phyloP scores from a whole-genome alignment of 2,797 vertebrate species.

The Tenualosa ilisha region DNA sequence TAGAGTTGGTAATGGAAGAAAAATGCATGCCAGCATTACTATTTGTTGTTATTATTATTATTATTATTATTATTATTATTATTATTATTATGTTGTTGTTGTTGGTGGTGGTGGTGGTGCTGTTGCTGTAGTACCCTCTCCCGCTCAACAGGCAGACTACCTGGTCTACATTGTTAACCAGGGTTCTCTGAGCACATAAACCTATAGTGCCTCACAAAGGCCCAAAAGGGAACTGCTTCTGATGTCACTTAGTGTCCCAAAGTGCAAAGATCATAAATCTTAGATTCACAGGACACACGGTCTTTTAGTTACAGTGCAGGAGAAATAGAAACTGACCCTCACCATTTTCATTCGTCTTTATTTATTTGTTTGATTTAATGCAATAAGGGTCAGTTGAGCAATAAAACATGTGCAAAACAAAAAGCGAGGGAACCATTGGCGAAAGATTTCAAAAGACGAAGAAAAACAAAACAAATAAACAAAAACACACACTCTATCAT shows the following conservation, averaged over 20 bases:
- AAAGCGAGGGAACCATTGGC: not conserved
- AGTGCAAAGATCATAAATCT: slow-evolving; percentile 16
- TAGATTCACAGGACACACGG: not conserved
- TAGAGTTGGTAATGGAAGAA: not conserved
- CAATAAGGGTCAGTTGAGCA: slow-evolving; percentile 12
- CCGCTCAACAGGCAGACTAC: not conserved
- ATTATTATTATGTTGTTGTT: too few species aligned
- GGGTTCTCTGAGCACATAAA: not conserved
- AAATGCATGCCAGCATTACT: not conserved
- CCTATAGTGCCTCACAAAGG: slow-evolving; percentile 16
- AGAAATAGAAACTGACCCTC: not conserved
- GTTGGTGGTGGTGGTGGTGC: too few species aligned
- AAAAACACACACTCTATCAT: slow-evolving; percentile 4
- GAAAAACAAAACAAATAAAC: slow-evolving; percentile 20
- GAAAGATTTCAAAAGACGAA: not conserved
- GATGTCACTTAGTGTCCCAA: not conserved
- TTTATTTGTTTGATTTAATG: slow-evolving; percentile 11
- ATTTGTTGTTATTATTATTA: too few species aligned
- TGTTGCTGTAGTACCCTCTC: not conserved
- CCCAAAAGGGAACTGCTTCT: not conserved
- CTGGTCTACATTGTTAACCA: not conserved
- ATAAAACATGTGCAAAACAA: not conserved
- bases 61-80: too few species aligned
- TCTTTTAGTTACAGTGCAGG: not conserved
- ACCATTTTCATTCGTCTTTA: not conserved